Evolutionary conservation across 2,888 invertebrate genomes (phyloP), one percentile per base, ranked within the genome.

Genomic region (Cheilosia scutellata): DNA sequence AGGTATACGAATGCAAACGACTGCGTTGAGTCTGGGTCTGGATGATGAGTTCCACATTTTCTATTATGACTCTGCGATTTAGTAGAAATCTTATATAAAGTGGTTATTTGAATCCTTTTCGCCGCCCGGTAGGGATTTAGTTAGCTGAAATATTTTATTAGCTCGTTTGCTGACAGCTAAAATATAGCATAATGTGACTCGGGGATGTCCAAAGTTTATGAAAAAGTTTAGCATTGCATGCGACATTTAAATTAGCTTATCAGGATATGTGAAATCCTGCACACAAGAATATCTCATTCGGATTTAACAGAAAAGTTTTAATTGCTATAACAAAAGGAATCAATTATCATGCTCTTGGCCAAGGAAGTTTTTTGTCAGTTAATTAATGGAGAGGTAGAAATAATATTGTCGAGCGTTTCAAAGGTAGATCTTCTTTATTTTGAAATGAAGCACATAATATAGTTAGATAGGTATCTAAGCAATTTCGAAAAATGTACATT

Each of bases 21-120:
- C 65, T 53, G 37, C 58, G 16, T 60, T 60, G 33, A n/a, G n/a
- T n/a, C 16, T 20, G 5, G 1, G 20, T 20, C 53, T 62, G 77
- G 62, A 31, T 55, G 63, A 79, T 71, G 78, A 65, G 63, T 57
- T 70, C 42, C 62, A 53, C 70, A 70, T 60, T 57, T 63, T 49
- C 71, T 51, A 49, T 57, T 25, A 31, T 55, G 13, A 40, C 62
- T 44, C 5, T 20, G 68, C 60, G 51, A 60, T 77, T 68, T 33
- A 2, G 25, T 33, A 68, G 27, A 33, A 53, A 58, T 58, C 4
- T 42, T 49, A 47, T n/a, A 44, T 20, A 20, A 57, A 20, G 9
- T 20, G 27, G 42, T 53, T 51, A 60, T 31, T 63, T n/a, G 9
- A 47, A 53, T 71, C 20, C n/a, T 63, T 47, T 49, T 16, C 47